Percentiles rank a stretch among this genome's conserved stretches.
These are phyloP conservation scores for Tipula vernalis DNA, from an alignment of 2,888 invertebrate genomes.

Conservation along the genomic window DNA sequence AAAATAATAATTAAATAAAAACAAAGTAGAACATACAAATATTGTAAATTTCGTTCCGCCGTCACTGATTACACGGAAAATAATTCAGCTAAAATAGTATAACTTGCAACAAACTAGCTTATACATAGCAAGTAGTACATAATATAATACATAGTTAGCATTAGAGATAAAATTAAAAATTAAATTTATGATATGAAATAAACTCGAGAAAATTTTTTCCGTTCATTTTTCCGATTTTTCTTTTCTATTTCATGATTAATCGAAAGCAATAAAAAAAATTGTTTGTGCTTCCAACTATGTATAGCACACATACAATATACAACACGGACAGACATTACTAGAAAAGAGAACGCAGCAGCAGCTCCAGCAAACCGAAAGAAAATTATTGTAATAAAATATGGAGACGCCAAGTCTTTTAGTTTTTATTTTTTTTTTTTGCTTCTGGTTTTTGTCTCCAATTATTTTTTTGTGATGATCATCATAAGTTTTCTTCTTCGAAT, in stretches of 20 bases:
- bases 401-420: not conserved
- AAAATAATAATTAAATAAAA: too few relatives aligned
- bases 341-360: not conserved
- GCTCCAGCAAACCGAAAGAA: not conserved
- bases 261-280: not conserved
- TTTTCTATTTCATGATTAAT: not conserved
- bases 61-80: too few relatives aligned
- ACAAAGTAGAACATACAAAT: too few relatives aligned
- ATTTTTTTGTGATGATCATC: not conserved
- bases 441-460: not conserved
- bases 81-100: not conserved
- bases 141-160: not conserved
- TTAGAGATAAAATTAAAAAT: not conserved
- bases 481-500: not conserved
- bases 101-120: not conserved
- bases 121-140: not conserved
- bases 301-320: not conserved
- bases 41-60: not conserved
- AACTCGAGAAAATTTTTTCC: not conserved
- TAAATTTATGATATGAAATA: not conserved
- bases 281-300: not conserved
- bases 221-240: not conserved
- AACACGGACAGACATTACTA: not conserved
- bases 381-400: conserved; percentile 4
- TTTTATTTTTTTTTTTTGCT: not conserved